phyloP scores from a whole-genome alignment of 2,888 invertebrate species.

The Drosophila merina region DNA sequence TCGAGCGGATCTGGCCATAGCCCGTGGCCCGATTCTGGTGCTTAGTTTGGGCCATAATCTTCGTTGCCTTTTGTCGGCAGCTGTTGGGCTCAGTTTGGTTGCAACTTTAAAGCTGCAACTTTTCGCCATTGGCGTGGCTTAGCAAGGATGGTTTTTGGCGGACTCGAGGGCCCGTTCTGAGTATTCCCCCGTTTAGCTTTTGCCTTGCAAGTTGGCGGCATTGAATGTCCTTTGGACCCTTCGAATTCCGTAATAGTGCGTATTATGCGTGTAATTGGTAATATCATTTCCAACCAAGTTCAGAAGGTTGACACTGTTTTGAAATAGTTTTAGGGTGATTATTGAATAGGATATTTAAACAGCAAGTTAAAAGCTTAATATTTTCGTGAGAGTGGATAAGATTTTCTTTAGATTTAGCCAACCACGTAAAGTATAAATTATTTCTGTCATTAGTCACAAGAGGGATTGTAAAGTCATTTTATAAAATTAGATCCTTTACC shows the following conservation, averaged over 20 bases:
- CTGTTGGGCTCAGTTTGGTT: constrained; percentile 56
- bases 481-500: constrained; percentile 5
- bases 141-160: constrained; percentile 2
- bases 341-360: constrained; percentile 3
- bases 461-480: constrained; percentile 31
- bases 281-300: constrained; percentile 42
- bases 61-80: constrained; percentile 48
- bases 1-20: not conserved
- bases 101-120: constrained; percentile 54
- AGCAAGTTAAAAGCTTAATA: not conserved
- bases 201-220: constrained; percentile 53
- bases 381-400: not conserved
- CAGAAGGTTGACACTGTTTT: not conserved
- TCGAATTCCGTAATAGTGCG: constrained; percentile 66
- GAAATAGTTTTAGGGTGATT: constrained; percentile 17
- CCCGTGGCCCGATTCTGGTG: constrained; percentile 32
- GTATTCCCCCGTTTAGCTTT: constrained; percentile 45
- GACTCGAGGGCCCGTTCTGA: not conserved
- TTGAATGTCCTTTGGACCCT: constrained; percentile 41
- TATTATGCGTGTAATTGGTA: constrained; percentile 73
- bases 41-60: constrained; percentile 49
- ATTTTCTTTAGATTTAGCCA: not conserved
- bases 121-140: constrained; percentile 39
- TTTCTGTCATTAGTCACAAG: constrained; percentile 27
- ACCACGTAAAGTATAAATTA: not conserved